Base-by-base conservation (phyloP, 2,888 invertebrate species). In the Athalia cordata region DNA sequence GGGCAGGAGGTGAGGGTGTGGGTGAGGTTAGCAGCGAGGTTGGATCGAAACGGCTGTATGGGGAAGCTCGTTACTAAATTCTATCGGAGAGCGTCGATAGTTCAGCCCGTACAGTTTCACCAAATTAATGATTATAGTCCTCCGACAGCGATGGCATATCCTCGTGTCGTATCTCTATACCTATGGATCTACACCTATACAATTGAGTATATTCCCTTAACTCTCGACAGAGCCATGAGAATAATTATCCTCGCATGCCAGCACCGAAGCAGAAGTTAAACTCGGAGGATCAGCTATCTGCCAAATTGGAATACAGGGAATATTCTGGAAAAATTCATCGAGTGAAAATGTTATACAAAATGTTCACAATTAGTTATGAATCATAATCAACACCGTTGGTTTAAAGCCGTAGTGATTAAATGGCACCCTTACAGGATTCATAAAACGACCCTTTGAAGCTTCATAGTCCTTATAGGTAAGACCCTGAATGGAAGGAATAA, bases 51-150 rank as follows among this genome's bases (percentile, higher is more conserved):
- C 72, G 15, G 52, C 70, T 47, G 57, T 61, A 62, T 74, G 50
- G 62, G 52, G 62, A 74, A 72, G 62, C 78, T 78, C 78, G 78
- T 78, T 78, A 72, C 78, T 78, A 72, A 78, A 78, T 78, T 78
- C 78, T 72, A 78, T 78, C 78, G 59, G 72, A 64, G 78, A 45
- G 78, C 55, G 78, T 55, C 64, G 70, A 70, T 78, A 68, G 78
- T 72, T 78, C 70, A 72, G 43, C 62, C 77, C 52, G 52, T 52
- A 52, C 72, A 67, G 72, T 13, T 70, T 55, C 70, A 72, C 55
- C 45, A 72, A 78, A 78, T 78, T 78, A 78, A 78, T 78, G 78
- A 78, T 72, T 64, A 61, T 57, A 68, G 59, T 70, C 67, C 70
- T 50, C 13, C 65, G 77, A 47, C 66, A 55, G 62, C 45, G 65